Percentiles rank a stretch among this genome's conserved stretches.
These are phyloP conservation scores for Drosophila aldrichi DNA, from an alignment of 2,888 invertebrate species.

Conservation along the genomic window DNA sequence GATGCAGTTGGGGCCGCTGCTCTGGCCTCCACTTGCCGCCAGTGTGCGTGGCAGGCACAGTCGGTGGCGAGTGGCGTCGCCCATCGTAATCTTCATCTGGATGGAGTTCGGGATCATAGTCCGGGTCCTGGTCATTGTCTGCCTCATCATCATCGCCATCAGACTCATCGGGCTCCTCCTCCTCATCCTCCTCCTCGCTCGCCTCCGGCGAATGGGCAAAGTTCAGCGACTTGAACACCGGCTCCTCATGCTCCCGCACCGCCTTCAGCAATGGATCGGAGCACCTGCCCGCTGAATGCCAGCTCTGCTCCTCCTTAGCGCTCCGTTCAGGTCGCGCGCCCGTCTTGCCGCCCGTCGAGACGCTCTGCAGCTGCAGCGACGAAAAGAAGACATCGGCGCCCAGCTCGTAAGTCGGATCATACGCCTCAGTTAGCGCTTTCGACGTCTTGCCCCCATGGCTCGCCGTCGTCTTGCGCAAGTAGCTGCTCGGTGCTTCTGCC, in stretches of 20 bases:
- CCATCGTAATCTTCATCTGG: constrained; percentile 53
- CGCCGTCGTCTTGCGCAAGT: constrained; percentile 67
- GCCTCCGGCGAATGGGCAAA: constrained; percentile 76
- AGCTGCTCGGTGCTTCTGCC: constrained; percentile 71
- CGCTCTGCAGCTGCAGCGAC: constrained; percentile 91
- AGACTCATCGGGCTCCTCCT: constrained; percentile 86
- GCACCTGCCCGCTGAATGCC: constrained; percentile 48
- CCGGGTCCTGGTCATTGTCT: constrained; percentile 48
- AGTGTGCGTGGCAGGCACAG: constrained; percentile 87
- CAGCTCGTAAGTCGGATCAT: constrained; percentile 87
- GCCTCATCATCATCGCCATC: constrained; percentile 70
- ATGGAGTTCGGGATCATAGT: constrained; percentile 27
- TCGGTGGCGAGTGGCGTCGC: constrained; percentile 75
- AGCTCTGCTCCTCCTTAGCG: constrained; percentile 55
- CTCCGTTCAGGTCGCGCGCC: constrained; percentile 46
- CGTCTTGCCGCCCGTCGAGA: constrained; percentile 86
- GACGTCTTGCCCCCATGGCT: constrained; percentile 79
- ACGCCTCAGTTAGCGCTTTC: constrained; percentile 82
- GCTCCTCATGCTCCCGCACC: constrained; percentile 87
- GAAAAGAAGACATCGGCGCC: constrained; percentile 95
- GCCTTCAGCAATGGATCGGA: constrained; percentile 88
- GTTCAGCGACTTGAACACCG: constrained; percentile 81
- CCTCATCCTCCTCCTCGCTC: constrained; percentile 85
- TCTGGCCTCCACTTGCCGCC: constrained; percentile 92
- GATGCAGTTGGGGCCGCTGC: constrained; percentile 82